Evolutionary conservation across 2,888 invertebrate genomes (phyloP).

Genomic region (Crossocerus cetratus): DNA sequence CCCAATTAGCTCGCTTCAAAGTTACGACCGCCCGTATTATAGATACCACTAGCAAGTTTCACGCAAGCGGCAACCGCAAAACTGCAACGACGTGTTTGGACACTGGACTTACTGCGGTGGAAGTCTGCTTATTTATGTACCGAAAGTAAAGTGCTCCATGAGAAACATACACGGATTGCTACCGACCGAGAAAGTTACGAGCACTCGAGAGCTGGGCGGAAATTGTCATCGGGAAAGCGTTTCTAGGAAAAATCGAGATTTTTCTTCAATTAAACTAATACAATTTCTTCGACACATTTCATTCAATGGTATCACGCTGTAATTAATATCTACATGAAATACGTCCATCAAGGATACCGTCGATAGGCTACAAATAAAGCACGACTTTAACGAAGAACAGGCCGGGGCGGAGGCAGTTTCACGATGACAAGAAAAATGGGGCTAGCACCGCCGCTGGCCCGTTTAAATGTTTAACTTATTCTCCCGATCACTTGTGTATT

Average conservation of each 20-base stretch:
- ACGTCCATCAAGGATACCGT: too few species aligned
- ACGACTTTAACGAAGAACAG: too few species aligned
- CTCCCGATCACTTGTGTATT: slow-evolving; percentile 4
- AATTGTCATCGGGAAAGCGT: slow-evolving; percentile 13
- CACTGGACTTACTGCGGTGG: slow-evolving; percentile 54
- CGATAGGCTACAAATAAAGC: too few species aligned
- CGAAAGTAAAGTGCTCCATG: slow-evolving; percentile 27
- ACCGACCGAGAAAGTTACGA: not conserved
- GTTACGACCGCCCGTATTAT: not conserved
- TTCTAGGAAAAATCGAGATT: too few species aligned
- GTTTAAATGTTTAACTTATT: slow-evolving; percentile 6
- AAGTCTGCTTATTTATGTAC: slow-evolving; percentile 49
- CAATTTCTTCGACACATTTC: too few species aligned
- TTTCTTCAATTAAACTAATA: too few species aligned
- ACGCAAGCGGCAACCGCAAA: slow-evolving; percentile 24
- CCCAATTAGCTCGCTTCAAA: not conserved
- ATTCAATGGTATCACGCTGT: too few species aligned
- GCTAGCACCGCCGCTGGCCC: not conserved
- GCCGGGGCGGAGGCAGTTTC: not conserved
- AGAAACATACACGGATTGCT: slow-evolving; percentile 34
- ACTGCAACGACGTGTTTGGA: slow-evolving; percentile 47
- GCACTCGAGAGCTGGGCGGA: slow-evolving; percentile 7
- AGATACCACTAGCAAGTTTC: slow-evolving; percentile 4
- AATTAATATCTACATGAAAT: too few species aligned
- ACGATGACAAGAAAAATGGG: slow-evolving; percentile 5